Percentiles rank a stretch among this genome's conserved stretches.
Evolutionary conservation across 2,113 vertebrate genomes (phyloP).

Genomic region (Panurus biarmicus): DNA sequence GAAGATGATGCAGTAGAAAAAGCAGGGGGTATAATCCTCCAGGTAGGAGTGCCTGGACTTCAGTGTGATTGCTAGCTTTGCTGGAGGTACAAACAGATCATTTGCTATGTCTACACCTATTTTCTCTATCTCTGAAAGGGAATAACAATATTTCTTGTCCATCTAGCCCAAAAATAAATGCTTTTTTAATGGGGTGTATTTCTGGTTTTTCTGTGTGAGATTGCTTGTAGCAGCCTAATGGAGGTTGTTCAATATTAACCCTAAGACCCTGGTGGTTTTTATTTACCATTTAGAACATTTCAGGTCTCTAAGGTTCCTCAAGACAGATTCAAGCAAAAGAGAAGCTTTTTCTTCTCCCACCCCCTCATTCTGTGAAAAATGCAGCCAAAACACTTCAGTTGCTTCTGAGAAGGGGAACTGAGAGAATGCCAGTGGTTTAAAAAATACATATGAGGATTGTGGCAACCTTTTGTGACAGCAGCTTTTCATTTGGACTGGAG

Average conservation of each 20-base stretch:
- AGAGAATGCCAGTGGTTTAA: background rate
- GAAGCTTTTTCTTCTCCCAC: conserved; percentile 1
- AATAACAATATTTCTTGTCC: background rate
- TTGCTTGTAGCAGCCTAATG: background rate
- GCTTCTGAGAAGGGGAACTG: background rate
- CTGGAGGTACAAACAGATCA: background rate
- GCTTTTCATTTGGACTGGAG: background rate
- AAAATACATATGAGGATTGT: background rate
- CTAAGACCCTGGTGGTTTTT: background rate
- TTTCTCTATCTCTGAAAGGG: background rate
- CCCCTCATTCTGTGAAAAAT: background rate
- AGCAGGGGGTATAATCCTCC: background rate
- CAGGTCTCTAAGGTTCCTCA: background rate
- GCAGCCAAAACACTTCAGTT: conserved; percentile 19
- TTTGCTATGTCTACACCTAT: background rate
- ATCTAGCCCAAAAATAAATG: background rate
- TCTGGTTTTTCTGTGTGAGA: background rate
- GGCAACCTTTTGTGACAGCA: conserved; percentile 11
- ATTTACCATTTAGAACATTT: background rate
- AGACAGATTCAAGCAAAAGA: background rate
- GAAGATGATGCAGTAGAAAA: background rate
- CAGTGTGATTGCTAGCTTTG: background rate
- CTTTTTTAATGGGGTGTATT: background rate
- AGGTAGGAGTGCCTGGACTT: background rate
- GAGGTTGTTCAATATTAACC: background rate